These are phyloP conservation scores for Scaptomyza pallida DNA, from an alignment of 1,140 invertebrate genomes.

Conservation along the genomic window DNA sequence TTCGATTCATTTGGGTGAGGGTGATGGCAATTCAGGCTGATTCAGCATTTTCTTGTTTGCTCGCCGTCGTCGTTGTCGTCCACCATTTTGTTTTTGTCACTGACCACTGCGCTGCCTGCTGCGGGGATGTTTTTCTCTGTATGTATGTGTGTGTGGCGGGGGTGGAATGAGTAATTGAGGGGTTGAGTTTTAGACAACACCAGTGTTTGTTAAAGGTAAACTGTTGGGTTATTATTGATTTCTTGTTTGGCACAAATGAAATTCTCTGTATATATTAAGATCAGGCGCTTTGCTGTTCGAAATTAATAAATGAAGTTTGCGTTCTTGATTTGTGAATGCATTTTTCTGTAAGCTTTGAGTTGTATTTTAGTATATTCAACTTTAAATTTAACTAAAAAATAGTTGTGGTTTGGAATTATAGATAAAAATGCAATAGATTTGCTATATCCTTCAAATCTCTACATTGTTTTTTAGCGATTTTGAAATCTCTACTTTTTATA, in stretches of 20 bases:
- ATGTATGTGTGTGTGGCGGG: background rate
- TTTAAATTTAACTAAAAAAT: no score
- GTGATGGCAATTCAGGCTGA: constrained; percentile 1
- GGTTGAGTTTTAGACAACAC: no score
- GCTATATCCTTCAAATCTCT: no score
- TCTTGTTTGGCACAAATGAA: constrained; percentile 15
- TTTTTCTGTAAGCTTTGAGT: background rate
- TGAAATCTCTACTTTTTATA: no score
- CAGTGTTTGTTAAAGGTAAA: constrained; percentile 14
- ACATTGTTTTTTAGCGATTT: no score
- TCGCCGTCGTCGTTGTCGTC: no score
- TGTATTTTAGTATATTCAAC: background rate
- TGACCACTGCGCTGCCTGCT: constrained; percentile 33
- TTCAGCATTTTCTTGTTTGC: constrained; percentile 11
- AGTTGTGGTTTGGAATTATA: no score
- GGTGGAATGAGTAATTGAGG: no score
- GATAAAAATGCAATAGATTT: no score
- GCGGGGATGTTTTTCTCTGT: background rate
- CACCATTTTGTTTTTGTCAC: constrained; percentile 47
- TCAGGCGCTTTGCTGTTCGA: background rate
- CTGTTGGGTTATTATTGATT: constrained; percentile 45
- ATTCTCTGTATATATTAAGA: constrained; percentile 7
- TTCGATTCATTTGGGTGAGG: background rate
- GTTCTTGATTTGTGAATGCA: background rate
- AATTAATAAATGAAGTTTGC: background rate